A percentile compares a stretch with the other conserved stretches of the same genome.
Conservation (phyloP, 2,797 vertebrate genomes). For the Acanthopagrus latus region DNA sequence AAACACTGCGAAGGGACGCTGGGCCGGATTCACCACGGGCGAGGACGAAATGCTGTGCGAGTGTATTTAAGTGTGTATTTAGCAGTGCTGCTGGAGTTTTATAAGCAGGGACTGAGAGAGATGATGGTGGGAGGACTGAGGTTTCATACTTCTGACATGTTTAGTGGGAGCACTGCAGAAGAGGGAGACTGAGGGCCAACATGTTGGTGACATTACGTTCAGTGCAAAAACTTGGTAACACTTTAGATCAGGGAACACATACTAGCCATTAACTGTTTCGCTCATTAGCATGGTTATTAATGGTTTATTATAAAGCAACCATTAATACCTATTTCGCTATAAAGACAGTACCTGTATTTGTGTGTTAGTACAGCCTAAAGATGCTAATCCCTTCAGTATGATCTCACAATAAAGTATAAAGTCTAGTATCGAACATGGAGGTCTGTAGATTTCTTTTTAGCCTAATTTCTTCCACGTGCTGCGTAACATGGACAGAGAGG, state of each 20-base stretch:
- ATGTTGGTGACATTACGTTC: neutral
- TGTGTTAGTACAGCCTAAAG: neutral
- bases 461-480: neutral
- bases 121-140: neutral
- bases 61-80: neutral
- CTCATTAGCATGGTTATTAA: no score
- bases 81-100: neutral
- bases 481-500: neutral
- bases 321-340: no score
- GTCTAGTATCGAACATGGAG: neutral
- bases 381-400: neutral
- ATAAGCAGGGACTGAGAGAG: neutral
- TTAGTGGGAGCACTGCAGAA: neutral
- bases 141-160: conserved; percentile 1
- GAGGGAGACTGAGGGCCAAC: neutral
- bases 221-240: neutral
- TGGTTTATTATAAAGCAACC: no score
- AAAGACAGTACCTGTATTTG: no score
- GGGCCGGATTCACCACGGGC: conserved; percentile 20
- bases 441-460: neutral
- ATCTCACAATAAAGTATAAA: neutral
- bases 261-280: no score
- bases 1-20: conserved; percentile 23
- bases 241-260: no score
- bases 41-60: neutral